Evolutionary conservation across 2,888 invertebrate genomes (phyloP).

Genomic region (Saturnia japonica): DNA sequence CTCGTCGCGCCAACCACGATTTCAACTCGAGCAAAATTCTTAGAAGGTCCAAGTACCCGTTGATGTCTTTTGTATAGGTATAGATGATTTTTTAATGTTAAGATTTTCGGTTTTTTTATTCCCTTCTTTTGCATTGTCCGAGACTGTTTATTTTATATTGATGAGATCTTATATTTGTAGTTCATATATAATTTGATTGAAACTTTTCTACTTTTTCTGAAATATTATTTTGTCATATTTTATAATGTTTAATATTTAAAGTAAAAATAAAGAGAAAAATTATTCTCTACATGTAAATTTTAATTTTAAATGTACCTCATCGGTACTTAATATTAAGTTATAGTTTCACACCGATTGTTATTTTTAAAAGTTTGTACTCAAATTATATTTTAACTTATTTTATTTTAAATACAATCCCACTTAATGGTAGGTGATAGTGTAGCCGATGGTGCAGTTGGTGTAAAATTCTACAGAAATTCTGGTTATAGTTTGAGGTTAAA

Average conservation of each 20-base stretch:
- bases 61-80: slow-evolving; percentile 53
- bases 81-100: slow-evolving; percentile 17
- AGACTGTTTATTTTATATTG: neutral
- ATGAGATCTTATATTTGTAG: neutral
- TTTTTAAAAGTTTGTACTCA: too few species aligned
- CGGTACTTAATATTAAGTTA: neutral
- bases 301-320: too few species aligned
- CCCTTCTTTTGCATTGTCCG: neutral
- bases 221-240: neutral
- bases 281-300: neutral
- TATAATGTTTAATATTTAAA: too few species aligned
- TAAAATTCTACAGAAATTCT: too few species aligned
- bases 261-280: neutral
- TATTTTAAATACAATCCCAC: neutral
- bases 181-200: neutral
- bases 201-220: neutral
- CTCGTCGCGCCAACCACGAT: neutral
- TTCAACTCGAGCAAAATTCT: slow-evolving; percentile 30
- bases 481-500: too few species aligned
- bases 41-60: slow-evolving; percentile 43
- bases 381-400: neutral
- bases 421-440: neutral
- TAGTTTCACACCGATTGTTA: neutral
- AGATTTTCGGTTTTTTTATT: neutral
- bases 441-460: too few species aligned